Evolutionary conservation across 2,113 vertebrate genomes (phyloP).

Genomic region (Nyctereutes procyonoides): DNA sequence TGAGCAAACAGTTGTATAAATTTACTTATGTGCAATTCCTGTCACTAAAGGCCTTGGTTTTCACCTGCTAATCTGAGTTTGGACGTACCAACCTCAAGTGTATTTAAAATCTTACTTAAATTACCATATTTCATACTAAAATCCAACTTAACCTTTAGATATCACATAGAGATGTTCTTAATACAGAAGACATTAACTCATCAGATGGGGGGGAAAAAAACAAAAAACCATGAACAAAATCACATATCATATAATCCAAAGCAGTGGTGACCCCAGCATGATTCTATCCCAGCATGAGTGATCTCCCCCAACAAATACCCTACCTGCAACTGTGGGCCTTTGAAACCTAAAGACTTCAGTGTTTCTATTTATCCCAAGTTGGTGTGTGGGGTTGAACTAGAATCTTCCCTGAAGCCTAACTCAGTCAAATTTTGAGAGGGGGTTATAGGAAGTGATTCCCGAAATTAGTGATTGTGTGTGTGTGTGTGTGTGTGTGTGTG

Average conservation of each 20-base stretch:
- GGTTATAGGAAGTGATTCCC: neutral
- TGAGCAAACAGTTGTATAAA: neutral
- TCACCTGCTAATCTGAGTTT: neutral
- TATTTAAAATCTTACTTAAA: slow-evolving; percentile 28
- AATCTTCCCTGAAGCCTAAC: neutral
- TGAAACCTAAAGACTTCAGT: neutral
- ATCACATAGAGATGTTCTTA: slow-evolving; percentile 19
- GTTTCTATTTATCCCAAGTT: neutral
- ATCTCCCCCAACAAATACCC: neutral
- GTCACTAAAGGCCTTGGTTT: neutral
- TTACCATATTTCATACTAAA: neutral
- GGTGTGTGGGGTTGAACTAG: neutral
- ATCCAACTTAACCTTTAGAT: slow-evolving; percentile 36
- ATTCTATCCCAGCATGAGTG: neutral
- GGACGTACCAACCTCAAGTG: neutral
- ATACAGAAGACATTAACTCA: neutral
- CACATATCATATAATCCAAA: neutral
- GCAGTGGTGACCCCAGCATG: neutral
- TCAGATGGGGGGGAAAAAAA: neutral
- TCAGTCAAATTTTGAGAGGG: slow-evolving; percentile 20
- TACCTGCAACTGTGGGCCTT: neutral
- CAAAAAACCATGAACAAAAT: neutral
- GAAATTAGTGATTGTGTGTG: neutral
- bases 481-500: neutral
- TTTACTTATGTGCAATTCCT: neutral